Evolutionary conservation across 2,888 invertebrate genomes (phyloP), one percentile per base, ranked within the genome.

Genomic region (Dasypogon diadema): DNA sequence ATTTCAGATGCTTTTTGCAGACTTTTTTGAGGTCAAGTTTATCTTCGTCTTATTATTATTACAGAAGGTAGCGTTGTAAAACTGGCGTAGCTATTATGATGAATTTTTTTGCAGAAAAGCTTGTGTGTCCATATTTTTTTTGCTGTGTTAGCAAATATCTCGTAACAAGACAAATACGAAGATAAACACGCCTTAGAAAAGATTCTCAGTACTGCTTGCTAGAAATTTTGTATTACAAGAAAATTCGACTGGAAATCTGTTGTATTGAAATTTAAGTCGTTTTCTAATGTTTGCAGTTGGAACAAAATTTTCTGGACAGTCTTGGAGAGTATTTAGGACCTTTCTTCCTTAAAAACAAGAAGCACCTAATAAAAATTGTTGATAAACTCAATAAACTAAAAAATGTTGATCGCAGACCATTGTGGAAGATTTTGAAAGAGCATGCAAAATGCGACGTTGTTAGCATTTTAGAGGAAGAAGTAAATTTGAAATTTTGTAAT

Each of bases 381-480:
- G 46, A 54, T 14, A 37, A 76, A 26, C 46, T 65, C 18, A 22
- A 60, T 12, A 65, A 76, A 54, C 12, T 37, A 26, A 8, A 46
- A 14, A 74, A 75, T 18, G 34, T 56, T 5, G 76, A 77, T 51
- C 21, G 16, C 4, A 42, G 68, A 21, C 73, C 76, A 21, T 14
- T 76, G n/a, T 76, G 75, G 76, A 74, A 73, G 24, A 72, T 74
- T n/a, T 30, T 74, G 3, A 70, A 63, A 2, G 76, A 76, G 22
- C 60, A 56, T 26, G 70, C 48, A 10, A 60, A 78, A 68, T 78
- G 78, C 46, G 78, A 78, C 77, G 68, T 76, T 34, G n/a, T 76
- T 12, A 78, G 77, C 22, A 21, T 73, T 18, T 30, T 76, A 3
- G 51, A 65, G 30, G 73, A 75, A 37, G 65, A 75, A 56, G 77